Conservation (phyloP, 2,797 vertebrate genomes). For the Dromococcyx pavoninus region DNA sequence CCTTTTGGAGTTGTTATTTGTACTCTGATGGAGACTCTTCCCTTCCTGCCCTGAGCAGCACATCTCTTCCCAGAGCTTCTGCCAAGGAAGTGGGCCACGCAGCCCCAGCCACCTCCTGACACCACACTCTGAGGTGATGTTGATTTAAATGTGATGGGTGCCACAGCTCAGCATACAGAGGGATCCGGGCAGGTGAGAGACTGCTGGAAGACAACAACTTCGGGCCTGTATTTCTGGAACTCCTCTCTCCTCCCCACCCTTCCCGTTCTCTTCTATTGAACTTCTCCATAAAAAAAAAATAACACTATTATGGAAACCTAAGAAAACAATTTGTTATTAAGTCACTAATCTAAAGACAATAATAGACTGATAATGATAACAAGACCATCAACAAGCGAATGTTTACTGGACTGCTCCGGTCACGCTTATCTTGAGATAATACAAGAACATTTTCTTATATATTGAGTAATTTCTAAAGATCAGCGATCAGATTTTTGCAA, state of each 20-base stretch:
- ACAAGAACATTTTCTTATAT: background rate
- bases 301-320: background rate
- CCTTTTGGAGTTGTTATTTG: background rate
- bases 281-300: background rate
- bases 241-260: too few species aligned
- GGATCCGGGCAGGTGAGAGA: background rate
- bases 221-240: background rate
- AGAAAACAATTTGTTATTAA: background rate
- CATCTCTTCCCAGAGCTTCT: background rate
- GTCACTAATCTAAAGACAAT: background rate
- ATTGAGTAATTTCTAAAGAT: background rate
- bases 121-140: fast-evolving
- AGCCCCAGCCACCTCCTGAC: background rate
- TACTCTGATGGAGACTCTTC: background rate
- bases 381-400: background rate
- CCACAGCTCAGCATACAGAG: fast-evolving
- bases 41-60: background rate
- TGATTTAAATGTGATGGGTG: fast-evolving
- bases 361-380: background rate
- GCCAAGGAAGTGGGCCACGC: background rate
- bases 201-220: background rate
- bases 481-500: background rate
- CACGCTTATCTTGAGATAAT: background rate
- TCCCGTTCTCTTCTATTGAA: background rate
- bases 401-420: background rate